Evolutionary conservation across 2,888 invertebrate species (phyloP).

Genomic region (Podotricha telesiphe): DNA sequence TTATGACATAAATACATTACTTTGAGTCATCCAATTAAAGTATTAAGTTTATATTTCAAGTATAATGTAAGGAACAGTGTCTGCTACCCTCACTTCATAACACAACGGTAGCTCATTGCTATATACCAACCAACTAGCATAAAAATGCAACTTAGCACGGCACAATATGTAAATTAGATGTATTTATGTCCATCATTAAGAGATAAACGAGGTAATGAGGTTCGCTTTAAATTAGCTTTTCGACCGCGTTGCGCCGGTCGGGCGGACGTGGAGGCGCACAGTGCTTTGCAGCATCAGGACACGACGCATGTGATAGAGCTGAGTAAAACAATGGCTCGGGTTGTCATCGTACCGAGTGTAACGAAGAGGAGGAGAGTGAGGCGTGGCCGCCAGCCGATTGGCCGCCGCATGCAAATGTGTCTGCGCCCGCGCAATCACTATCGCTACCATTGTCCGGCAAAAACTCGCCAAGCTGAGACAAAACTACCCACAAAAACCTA

Average conservation of each 20-base stretch:
- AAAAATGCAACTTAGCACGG: neutral
- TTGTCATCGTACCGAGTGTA: slow-evolving; percentile 33
- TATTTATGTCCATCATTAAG: neutral
- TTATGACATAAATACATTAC: too few relatives aligned
- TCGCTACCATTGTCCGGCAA: slow-evolving; percentile 65
- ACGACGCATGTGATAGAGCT: slow-evolving; percentile 31
- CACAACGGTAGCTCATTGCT: too few relatives aligned
- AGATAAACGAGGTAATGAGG: neutral
- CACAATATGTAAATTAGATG: neutral
- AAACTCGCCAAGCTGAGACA: slow-evolving; percentile 64
- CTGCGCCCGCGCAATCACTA: slow-evolving; percentile 64
- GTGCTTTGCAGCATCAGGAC: slow-evolving; percentile 13
- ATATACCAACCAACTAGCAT: neutral
- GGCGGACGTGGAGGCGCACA: too few relatives aligned
- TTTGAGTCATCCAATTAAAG: too few relatives aligned
- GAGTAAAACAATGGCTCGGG: slow-evolving; percentile 42
- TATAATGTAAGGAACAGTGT: too few relatives aligned
- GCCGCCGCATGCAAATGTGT: slow-evolving; percentile 72
- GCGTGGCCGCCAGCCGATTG: slow-evolving; percentile 54
- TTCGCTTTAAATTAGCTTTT: neutral
- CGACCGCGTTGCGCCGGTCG: too few relatives aligned
- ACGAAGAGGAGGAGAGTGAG: slow-evolving; percentile 40
- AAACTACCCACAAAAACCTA: slow-evolving; percentile 68
- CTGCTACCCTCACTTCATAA: too few relatives aligned
- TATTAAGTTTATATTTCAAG: too few relatives aligned